Conservation (phyloP, 1,140 invertebrate species). For the Leptinotarsa undecemlineata region DNA sequence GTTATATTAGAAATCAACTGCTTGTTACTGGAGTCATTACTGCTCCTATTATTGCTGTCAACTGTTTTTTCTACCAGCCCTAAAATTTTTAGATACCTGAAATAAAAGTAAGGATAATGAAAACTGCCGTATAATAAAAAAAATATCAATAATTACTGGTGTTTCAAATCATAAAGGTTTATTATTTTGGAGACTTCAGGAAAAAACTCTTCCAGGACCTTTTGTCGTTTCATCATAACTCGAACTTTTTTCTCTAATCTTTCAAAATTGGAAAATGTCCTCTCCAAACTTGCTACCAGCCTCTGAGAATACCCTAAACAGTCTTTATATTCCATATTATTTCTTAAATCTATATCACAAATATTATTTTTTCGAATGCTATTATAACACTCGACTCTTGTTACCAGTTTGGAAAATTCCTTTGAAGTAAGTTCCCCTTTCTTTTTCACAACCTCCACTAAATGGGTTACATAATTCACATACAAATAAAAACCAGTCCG, state of each 20-base stretch:
- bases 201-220: conserved; percentile 18
- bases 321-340: conserved; percentile 27
- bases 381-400: conserved; percentile 34
- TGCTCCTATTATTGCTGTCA: conserved; percentile 12
- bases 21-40: conserved; percentile 16
- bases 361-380: conserved; percentile 31
- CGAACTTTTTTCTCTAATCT: conserved; percentile 30
- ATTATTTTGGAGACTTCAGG: conserved; percentile 30
- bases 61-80: conserved; percentile 27
- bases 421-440: conserved; percentile 27
- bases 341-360: conserved; percentile 23
- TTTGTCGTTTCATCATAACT: conserved; percentile 24
- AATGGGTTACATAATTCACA: conserved; percentile 55
- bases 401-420: conserved; percentile 22
- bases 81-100: conserved; percentile 9
- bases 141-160: conserved; percentile 19
- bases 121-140: conserved; percentile 9
- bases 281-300: conserved; percentile 32
- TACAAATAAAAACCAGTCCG: conserved; percentile 54
- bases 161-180: conserved; percentile 28
- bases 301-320: conserved; percentile 31
- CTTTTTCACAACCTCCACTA: conserved; percentile 23
- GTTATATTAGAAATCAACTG: conserved; percentile 24
- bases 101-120: conserved; percentile 8
- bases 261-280: conserved; percentile 26